phyloP scores from a whole-genome alignment of 2,888 invertebrate genomes.

The Nyleta sp. region DNA sequence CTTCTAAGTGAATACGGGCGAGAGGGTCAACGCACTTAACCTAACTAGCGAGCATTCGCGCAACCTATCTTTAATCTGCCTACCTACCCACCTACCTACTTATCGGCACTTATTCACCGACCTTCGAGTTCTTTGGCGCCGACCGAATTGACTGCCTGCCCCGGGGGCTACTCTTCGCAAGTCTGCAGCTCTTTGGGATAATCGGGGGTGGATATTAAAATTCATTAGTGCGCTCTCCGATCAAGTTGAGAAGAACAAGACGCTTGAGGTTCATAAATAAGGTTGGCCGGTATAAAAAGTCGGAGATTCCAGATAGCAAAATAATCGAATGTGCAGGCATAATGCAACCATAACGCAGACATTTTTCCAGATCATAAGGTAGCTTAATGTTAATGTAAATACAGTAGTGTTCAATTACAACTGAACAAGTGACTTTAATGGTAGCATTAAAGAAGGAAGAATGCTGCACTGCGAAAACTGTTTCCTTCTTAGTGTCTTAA shows the following conservation, averaged over 20 bases:
- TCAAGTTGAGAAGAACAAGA: constrained; percentile 17
- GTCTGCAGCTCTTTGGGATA: constrained; percentile 44
- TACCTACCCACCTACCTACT: constrained; percentile 82
- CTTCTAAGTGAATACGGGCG: constrained; percentile 71
- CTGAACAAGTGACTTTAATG: too few relatives aligned
- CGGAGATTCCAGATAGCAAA: too few relatives aligned
- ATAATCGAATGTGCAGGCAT: too few relatives aligned
- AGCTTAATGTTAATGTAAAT: too few relatives aligned
- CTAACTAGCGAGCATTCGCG: constrained; percentile 75
- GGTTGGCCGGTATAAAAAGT: constrained; percentile 3
- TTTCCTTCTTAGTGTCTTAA: too few relatives aligned
- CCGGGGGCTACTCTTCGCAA: constrained; percentile 40
- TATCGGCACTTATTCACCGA: constrained; percentile 79
- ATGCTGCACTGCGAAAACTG: too few relatives aligned
- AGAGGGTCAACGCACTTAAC: constrained; percentile 80
- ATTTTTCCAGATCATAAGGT: too few relatives aligned
- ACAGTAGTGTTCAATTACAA: too few relatives aligned
- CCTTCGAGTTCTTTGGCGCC: constrained; percentile 70
- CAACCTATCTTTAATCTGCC: constrained; percentile 77
- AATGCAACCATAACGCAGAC: too few relatives aligned
- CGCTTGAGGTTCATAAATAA: constrained; percentile 25
- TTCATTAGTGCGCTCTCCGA: constrained; percentile 31
- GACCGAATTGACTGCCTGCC: constrained; percentile 67
- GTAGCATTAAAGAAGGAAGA: too few relatives aligned
- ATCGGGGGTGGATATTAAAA: constrained; percentile 52